phyloP scores from a whole-genome alignment of 2,113 vertebrate genomes.

The Calypte anna region DNA sequence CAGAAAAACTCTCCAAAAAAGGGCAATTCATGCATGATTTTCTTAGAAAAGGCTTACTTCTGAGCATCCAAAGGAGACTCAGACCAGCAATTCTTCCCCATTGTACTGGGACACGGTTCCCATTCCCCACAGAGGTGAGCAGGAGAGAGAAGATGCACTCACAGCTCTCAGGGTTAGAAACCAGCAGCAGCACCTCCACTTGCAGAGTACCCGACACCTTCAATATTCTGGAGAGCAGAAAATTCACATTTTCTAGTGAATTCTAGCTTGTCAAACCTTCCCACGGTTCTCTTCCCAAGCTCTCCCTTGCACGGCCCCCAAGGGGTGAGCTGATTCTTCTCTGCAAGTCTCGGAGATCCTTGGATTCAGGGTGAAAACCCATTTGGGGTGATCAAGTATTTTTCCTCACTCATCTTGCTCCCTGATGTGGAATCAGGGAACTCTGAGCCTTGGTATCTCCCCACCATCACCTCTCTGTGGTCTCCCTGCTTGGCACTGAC shows the following conservation, averaged over 20 bases:
- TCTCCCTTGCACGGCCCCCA: background rate
- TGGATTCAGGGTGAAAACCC: background rate
- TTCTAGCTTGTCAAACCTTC: background rate
- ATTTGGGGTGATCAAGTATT: background rate
- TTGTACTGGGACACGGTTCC: background rate
- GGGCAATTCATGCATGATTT: background rate
- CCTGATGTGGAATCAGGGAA: background rate
- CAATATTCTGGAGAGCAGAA: background rate
- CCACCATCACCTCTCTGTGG: too few species aligned
- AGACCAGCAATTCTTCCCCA: background rate
- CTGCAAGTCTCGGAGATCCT: background rate
- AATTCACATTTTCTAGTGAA: background rate
- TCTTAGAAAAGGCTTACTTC: background rate
- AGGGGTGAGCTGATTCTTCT: background rate
- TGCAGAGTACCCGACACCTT: background rate
- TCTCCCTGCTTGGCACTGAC: background rate
- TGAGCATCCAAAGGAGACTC: background rate
- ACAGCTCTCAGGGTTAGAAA: rapidly evolving
- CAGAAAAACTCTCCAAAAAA: background rate
- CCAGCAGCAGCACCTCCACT: background rate
- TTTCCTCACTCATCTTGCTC: background rate
- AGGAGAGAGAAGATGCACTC: background rate
- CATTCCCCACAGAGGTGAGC: background rate
- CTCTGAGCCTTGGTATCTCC: background rate
- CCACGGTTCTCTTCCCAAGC: background rate